A percentile compares a stretch with the other conserved stretches of the same genome.
These are phyloP conservation scores for Drosophila pandora DNA, from an alignment of 1,140 invertebrate genomes.

Conservation along the genomic window DNA sequence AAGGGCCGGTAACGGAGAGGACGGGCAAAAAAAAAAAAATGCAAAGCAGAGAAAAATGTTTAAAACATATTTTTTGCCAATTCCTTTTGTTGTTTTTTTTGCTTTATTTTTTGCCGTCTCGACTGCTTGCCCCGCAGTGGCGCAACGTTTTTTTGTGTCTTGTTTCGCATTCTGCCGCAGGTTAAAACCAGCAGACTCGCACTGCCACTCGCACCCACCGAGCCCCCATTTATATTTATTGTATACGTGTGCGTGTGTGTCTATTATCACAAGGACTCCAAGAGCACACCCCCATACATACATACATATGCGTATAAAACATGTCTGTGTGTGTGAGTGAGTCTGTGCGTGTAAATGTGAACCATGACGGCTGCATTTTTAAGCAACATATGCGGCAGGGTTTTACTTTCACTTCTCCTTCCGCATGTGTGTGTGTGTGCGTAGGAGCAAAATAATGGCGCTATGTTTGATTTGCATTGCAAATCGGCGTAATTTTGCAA, in stretches of 20 bases:
- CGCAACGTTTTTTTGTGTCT: constrained; percentile 29
- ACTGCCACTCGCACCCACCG: constrained; percentile 4
- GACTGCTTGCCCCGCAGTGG: constrained; percentile 34
- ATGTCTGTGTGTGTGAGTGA: too few relatives aligned
- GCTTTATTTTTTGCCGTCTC: constrained; percentile 38
- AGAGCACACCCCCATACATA: constrained; percentile 20
- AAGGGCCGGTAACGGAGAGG: constrained; percentile 9
- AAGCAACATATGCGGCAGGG: constrained; percentile 73
- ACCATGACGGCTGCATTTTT: constrained; percentile 54
- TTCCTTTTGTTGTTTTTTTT: constrained; percentile 34
- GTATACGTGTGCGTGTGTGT: constrained; percentile 53
- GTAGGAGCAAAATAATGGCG: constrained; percentile 71
- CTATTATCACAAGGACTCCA: constrained; percentile 73
- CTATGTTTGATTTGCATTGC: constrained; percentile 81
- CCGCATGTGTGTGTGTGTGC: constrained; percentile 17
- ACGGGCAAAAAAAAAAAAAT: constrained; percentile 41
- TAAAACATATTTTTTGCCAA: constrained; percentile 77
- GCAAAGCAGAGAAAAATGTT: constrained; percentile 75
- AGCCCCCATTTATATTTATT: constrained; percentile 54
- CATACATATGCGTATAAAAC: constrained; percentile 23
- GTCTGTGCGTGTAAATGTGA: constrained; percentile 21
- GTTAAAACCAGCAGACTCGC: constrained; percentile 58
- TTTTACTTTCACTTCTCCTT: constrained; percentile 64
- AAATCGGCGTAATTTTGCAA: constrained; percentile 80
- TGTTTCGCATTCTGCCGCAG: constrained; percentile 67